Conservation (phyloP, 2,113 vertebrate species). For the Cryptomyrus ogoouensis region DNA sequence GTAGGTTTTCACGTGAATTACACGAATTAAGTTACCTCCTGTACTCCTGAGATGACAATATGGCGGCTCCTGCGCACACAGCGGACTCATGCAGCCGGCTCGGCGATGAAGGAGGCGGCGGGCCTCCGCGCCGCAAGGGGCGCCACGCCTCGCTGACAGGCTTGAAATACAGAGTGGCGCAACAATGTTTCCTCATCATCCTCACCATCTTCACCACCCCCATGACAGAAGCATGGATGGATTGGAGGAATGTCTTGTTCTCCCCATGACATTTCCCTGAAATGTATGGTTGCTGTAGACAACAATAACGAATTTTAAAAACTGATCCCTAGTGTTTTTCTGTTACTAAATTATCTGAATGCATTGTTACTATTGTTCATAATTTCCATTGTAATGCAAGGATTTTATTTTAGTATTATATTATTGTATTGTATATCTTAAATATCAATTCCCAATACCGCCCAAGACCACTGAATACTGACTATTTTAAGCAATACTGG, state of each 20-base stretch:
- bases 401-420: not conserved
- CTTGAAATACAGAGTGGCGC: not conserved
- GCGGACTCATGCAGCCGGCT: constrained; percentile 28
- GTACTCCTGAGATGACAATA: constrained; percentile 39
- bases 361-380: not conserved
- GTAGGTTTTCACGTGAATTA: not conserved
- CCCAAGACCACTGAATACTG: not conserved
- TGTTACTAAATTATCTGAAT: not conserved
- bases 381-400: not conserved
- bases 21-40: constrained; percentile 34
- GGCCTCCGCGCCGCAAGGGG: constrained; percentile 31
- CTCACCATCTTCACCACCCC: not conserved
- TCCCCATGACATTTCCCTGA: not conserved
- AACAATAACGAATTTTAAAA: not conserved
- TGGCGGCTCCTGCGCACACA: constrained; percentile 37
- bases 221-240: not conserved
- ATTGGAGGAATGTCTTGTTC: not conserved
- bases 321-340: not conserved
- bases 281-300: not conserved
- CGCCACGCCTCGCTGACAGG: constrained; percentile 7
- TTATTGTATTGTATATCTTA: not conserved
- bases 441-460: not conserved
- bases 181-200: not conserved
- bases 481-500: not conserved
- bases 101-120: constrained; percentile 21